A percentile compares a stretch with the other conserved stretches of the same genome.
Conservation (phyloP, 2,888 invertebrate species). For the Conomelus anceps region DNA sequence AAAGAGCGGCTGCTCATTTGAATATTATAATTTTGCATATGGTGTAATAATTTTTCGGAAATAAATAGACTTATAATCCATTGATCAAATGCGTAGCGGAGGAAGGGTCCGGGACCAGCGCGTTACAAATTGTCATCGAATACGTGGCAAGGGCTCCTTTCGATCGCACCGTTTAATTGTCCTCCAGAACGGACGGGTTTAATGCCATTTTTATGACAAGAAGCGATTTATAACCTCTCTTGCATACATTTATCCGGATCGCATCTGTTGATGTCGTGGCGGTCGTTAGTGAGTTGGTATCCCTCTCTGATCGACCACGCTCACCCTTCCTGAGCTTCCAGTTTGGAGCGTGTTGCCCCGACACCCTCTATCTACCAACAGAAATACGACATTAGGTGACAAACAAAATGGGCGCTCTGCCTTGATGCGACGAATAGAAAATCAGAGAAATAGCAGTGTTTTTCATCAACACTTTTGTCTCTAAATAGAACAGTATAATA, state of each 20-base stretch:
- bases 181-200: constrained; percentile 1
- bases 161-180: background rate
- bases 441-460: background rate
- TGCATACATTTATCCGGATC: constrained; percentile 6
- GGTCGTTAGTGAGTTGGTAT: background rate
- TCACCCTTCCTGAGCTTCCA: background rate
- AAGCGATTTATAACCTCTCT: constrained; percentile 5
- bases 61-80: constrained; percentile 20
- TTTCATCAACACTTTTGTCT: background rate
- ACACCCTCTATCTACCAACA: background rate
- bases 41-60: constrained; percentile 17
- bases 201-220: constrained; percentile 12
- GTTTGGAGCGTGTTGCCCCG: background rate
- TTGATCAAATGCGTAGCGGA: constrained; percentile 13
- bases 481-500: too few relatives aligned
- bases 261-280: constrained; percentile 11
- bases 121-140: constrained; percentile 6
- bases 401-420: background rate
- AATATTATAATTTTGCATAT: constrained; percentile 22
- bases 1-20: constrained; percentile 10
- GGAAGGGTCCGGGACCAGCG: constrained; percentile 1
- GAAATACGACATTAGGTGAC: background rate
- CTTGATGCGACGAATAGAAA: background rate
- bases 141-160: background rate
- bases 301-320: background rate